phyloP scores from a whole-genome alignment of 1,140 invertebrate species.

The Leptinotarsa defecta region DNA sequence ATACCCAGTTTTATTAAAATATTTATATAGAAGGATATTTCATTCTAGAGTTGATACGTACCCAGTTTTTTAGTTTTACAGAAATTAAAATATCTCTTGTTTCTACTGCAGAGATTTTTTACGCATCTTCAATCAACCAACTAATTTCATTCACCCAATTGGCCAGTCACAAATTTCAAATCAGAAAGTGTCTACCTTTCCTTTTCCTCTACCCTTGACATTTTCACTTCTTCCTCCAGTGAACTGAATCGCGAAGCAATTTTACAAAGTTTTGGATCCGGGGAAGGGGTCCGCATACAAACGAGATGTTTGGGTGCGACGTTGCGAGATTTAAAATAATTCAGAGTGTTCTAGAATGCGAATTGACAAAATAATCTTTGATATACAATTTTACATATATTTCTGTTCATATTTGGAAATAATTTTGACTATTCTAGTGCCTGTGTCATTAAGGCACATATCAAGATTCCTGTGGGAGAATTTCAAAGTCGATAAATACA shows the following conservation, averaged over 20 bases:
- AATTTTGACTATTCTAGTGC: no score
- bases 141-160: not conserved
- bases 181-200: conserved; percentile 28
- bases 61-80: no score
- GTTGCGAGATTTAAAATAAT: conserved; percentile 11
- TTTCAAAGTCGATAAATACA: no score
- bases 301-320: conserved; percentile 49
- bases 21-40: no score
- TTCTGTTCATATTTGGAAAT: no score
- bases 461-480: no score
- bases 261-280: conserved; percentile 59
- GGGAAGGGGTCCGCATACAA: conserved; percentile 55
- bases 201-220: conserved; percentile 29
- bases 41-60: no score
- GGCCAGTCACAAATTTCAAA: conserved; percentile 15
- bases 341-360: not conserved
- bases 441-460: no score
- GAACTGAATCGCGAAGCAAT: conserved; percentile 60
- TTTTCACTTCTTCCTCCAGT: conserved; percentile 56
- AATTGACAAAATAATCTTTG: no score
- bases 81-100: not conserved
- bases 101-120: not conserved
- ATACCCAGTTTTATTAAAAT: no score
- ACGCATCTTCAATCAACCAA: not conserved
- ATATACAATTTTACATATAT: no score